Base-by-base conservation (phyloP, 2,113 vertebrate species). In the Anas platyrhynchos region DNA sequence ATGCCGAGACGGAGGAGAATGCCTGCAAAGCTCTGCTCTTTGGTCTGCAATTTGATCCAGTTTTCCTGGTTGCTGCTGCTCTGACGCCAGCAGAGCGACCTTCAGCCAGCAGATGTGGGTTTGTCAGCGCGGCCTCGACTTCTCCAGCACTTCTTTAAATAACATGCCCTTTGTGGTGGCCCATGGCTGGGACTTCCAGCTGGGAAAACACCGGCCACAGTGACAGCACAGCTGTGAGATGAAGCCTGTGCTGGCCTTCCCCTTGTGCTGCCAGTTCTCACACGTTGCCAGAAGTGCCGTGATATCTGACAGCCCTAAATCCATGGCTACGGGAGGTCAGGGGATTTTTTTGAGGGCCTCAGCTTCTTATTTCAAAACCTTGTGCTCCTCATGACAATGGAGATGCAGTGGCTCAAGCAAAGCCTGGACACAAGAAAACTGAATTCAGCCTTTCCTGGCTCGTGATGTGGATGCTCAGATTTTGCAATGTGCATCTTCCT, bases 221-320 rank as follows among this genome's bases (percentile, higher is more conserved):
- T 66, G 13, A 25, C 1, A 5, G 75, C 76, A 38, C 41, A 54
- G 89, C 59, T 73, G 59, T 5, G 58, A 73, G 55, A 25, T 59
- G 73, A 10, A 66, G 21, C 38, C 84, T 23, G 78, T 4, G 4
- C 76, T 63, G 88, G 31, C 61, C 85, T 88, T 87, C 68, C 67
- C 78, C 91, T 15, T 5, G 11, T 62, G 82, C 83, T 68, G 32
- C 36, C 44, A 59, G 66, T 20, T 43, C 66, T 74, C 44, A 6
- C 26, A 31, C 0, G 0, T 46, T 67, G 55, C 91, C 71, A 82
- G 25, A 16, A 80, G 9, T 23, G 21, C 36, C 0, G 0, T 27
- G 43, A 10, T 1, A 2, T 3, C 11, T 32, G 48, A 22, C 32
- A 54, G 46, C 52, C 62, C 63, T n/a, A 62, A 93, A 89, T 52